phyloP scores from a whole-genome alignment of 1,140 invertebrate genomes.

The Frieseomelitta varia region DNA sequence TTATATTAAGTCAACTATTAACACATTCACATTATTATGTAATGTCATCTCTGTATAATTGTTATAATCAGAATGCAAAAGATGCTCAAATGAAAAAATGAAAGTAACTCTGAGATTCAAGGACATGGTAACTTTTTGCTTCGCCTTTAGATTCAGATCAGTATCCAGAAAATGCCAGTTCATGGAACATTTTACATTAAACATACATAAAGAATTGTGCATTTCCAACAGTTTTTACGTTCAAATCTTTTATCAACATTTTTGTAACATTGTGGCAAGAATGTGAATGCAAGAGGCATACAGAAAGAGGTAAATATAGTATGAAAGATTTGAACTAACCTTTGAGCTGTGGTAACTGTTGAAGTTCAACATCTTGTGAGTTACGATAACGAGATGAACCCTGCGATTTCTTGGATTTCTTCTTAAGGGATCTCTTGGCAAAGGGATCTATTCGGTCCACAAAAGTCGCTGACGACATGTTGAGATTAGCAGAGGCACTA shows the following conservation, averaged over 20 bases:
- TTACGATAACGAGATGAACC: conserved; percentile 95
- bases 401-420: conserved; percentile 96
- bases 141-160: no score
- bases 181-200: neutral
- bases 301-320: neutral
- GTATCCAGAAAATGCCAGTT: neutral
- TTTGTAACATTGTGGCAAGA: no score
- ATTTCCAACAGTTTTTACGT: neutral
- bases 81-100: neutral
- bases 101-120: neutral
- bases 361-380: conserved; percentile 93
- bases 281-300: neutral
- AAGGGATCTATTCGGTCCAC: conserved; percentile 97
- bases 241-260: neutral
- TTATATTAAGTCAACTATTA: neutral
- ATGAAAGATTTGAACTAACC: conserved; percentile 83
- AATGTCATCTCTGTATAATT: neutral
- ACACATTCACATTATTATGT: neutral
- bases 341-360: conserved; percentile 93
- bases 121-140: neutral
- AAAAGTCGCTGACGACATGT: conserved; percentile 92
- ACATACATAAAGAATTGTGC: neutral
- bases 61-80: neutral
- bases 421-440: conserved; percentile 94
- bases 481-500: conserved; percentile 72